These are phyloP conservation scores for Galaxea fascicularis DNA, from an alignment of 92 coral and sea anemone genomes.

Conservation along the genomic window DNA sequence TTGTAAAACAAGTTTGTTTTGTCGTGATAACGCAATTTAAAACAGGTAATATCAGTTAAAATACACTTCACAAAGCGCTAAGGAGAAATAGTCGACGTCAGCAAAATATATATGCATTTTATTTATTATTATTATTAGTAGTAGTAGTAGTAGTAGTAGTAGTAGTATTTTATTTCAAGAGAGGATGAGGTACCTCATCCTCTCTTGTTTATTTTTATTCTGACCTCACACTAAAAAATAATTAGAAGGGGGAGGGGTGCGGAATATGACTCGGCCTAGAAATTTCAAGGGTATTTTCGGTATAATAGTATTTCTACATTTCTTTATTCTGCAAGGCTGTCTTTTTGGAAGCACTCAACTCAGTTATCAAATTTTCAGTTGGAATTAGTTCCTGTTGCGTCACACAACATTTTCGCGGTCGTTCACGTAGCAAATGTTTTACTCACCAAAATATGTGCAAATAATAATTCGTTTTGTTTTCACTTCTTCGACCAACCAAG, in stretches of 20 bases:
- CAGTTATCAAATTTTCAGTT: not conserved
- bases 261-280: not conserved
- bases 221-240: not conserved
- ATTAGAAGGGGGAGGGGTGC: no score
- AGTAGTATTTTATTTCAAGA: no score
- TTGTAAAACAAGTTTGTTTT: constrained; percentile 4
- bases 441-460: no score
- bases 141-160: no score
- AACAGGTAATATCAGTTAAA: not conserved
- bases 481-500: no score
- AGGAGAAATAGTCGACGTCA: no score
- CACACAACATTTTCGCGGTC: not conserved
- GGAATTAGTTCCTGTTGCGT: not conserved
- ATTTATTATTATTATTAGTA: no score
- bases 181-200: no score
- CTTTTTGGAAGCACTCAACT: not conserved
- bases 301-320: not conserved
- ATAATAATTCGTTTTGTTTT: not conserved
- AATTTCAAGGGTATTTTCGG: not conserved
- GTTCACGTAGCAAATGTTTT: not conserved
- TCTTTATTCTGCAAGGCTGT: not conserved
- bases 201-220: no score
- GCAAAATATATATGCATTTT: no score
- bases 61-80: no score
- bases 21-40: not conserved